phyloP scores from a whole-genome alignment of 2,888 invertebrate species.

The Dione juno region DNA sequence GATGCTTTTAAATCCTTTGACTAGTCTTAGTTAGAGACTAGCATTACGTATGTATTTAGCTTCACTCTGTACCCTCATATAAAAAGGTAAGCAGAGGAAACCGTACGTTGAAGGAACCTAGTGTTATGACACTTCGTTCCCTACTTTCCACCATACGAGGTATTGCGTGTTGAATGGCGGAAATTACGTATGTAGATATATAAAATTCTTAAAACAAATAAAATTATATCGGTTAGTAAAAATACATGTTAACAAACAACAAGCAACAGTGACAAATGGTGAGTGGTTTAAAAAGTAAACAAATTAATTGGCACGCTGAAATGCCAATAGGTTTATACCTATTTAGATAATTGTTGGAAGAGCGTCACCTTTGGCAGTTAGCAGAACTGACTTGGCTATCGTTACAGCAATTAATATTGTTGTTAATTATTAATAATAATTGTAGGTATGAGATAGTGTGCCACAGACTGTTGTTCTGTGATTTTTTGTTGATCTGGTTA shows the following conservation, averaged over 20 bases:
- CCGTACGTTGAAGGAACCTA: too few relatives aligned
- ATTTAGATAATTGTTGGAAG: background rate
- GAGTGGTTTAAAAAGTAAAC: constrained; percentile 4
- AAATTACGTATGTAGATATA: too few relatives aligned
- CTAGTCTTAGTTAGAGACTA: too few relatives aligned
- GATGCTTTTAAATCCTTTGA: too few relatives aligned
- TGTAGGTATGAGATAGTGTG: too few relatives aligned
- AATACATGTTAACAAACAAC: background rate
- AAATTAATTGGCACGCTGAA: constrained; percentile 15
- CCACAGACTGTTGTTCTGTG: background rate
- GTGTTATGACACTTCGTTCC: too few relatives aligned
- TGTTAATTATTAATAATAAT: background rate
- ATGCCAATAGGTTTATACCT: background rate
- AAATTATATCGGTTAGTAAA: background rate
- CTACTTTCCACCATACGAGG: too few relatives aligned
- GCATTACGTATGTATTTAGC: too few relatives aligned
- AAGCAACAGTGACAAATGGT: background rate
- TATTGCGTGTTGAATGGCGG: too few relatives aligned
- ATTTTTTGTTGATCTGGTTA: background rate
- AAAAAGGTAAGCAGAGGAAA: too few relatives aligned
- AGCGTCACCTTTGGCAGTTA: constrained; percentile 11
- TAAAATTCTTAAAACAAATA: background rate
- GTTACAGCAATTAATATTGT: background rate
- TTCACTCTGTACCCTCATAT: too few relatives aligned
- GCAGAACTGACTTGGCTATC: background rate